Conservation (phyloP, 2,113 vertebrate genomes). For the Cryptotis parvus region DNA sequence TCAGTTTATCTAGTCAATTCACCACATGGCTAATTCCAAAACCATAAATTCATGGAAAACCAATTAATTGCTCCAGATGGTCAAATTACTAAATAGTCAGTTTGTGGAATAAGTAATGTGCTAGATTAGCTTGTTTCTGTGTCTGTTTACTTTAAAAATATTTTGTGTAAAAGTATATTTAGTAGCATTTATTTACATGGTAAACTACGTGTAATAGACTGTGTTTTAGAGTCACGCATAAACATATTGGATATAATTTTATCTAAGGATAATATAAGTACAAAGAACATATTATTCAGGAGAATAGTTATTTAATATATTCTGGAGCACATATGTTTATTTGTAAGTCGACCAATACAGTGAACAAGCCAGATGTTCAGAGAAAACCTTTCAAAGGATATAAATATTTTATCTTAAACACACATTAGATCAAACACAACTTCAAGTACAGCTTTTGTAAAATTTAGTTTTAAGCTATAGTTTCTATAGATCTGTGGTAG, state of each 20-base stretch:
- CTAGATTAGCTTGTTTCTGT: neutral
- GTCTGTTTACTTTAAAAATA: conserved; percentile 12
- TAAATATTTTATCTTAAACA: no score
- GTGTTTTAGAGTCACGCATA: neutral
- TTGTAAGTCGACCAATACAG: neutral
- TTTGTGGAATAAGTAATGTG: neutral
- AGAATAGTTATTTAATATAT: conserved; percentile 25
- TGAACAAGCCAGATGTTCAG: neutral
- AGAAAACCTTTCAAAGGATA: neutral
- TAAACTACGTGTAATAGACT: neutral
- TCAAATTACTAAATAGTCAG: neutral
- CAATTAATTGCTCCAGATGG: conserved; percentile 1
- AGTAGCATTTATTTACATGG: neutral
- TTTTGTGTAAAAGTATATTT: neutral
- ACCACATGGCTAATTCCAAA: neutral
- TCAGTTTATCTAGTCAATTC: neutral
- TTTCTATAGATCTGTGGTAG: neutral
- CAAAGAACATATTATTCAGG: neutral
- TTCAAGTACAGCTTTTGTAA: neutral
- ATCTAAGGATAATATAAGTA: neutral
- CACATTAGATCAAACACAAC: neutral
- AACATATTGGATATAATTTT: neutral
- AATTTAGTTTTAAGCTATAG: neutral
- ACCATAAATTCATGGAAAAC: neutral
- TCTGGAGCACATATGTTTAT: neutral